phyloP scores from a whole-genome alignment of 1,140 invertebrate genomes.

The Drosophila nikananu region DNA sequence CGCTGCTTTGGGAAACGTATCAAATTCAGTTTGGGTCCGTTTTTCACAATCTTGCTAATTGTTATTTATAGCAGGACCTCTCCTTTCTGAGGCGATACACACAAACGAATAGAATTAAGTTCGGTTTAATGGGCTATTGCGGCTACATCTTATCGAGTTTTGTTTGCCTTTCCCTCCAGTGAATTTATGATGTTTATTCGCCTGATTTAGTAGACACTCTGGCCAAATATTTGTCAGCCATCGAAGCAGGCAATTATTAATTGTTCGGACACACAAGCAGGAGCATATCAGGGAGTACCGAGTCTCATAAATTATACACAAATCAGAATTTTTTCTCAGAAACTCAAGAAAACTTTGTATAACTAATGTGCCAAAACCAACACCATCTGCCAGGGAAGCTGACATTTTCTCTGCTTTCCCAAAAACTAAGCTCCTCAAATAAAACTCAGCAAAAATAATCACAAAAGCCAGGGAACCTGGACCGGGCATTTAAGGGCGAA shows the following conservation, averaged over 20 bases:
- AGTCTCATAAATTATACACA: not conserved
- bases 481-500: conserved; percentile 22
- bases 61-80: conserved; percentile 71
- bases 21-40: conserved; percentile 43
- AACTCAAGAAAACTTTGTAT: conserved; percentile 25
- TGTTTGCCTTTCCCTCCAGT: conserved; percentile 14
- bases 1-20: conserved; percentile 29
- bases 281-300: not conserved
- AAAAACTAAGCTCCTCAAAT: conserved; percentile 43
- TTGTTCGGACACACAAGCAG: conserved; percentile 10
- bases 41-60: conserved; percentile 80
- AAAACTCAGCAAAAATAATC: conserved; percentile 46
- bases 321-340: not conserved
- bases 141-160: conserved; percentile 32
- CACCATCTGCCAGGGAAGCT: conserved; percentile 13
- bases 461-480: conserved; percentile 9
- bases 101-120: conserved; percentile 66
- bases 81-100: conserved; percentile 37
- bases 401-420: not conserved
- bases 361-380: conserved; percentile 17
- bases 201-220: conserved; percentile 24
- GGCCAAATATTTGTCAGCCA: conserved; percentile 54
- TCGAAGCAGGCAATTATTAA: conserved; percentile 27
- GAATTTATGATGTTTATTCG: conserved; percentile 61
- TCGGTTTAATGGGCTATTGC: conserved; percentile 66